Percentiles rank a stretch among this genome's conserved stretches.
Evolutionary conservation across 2,797 vertebrate genomes (phyloP).

Genomic region (Schizothorax lantsangensis): DNA sequence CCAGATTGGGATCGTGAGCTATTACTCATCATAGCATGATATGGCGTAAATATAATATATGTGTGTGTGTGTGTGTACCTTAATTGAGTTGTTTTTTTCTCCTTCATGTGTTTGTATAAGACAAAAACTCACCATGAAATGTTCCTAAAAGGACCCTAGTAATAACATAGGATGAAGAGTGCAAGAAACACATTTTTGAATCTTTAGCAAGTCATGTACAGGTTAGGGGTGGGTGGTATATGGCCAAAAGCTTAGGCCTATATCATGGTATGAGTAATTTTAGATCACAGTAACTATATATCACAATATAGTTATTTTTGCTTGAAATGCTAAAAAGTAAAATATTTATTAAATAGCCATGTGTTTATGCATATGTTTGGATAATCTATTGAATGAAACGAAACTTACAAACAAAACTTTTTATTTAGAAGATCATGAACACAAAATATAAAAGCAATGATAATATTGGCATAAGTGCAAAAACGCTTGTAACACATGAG

Average conservation of each 20-base stretch:
- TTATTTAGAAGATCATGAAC: background rate
- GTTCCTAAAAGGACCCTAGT: background rate
- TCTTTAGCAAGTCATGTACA: background rate
- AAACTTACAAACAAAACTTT: background rate
- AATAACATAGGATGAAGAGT: background rate
- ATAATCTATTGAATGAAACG: background rate
- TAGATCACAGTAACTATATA: background rate
- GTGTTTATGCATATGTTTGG: background rate
- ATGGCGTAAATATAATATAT: background rate
- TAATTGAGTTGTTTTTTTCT: background rate
- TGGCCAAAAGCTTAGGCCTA: background rate
- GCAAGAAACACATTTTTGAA: background rate
- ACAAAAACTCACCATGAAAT: background rate
- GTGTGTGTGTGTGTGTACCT: background rate
- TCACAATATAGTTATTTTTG: background rate
- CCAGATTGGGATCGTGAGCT: constrained; percentile 3
- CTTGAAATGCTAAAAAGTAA: background rate
- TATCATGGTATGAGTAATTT: background rate
- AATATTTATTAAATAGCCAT: background rate
- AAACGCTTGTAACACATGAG: background rate
- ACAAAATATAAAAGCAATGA: background rate
- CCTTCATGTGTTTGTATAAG: background rate
- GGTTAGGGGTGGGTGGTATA: background rate
- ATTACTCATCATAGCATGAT: constrained; percentile 1
- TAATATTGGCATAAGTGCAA: background rate